Conservation (phyloP, 2,113 vertebrate species). For the Oreocharis arfaki region DNA sequence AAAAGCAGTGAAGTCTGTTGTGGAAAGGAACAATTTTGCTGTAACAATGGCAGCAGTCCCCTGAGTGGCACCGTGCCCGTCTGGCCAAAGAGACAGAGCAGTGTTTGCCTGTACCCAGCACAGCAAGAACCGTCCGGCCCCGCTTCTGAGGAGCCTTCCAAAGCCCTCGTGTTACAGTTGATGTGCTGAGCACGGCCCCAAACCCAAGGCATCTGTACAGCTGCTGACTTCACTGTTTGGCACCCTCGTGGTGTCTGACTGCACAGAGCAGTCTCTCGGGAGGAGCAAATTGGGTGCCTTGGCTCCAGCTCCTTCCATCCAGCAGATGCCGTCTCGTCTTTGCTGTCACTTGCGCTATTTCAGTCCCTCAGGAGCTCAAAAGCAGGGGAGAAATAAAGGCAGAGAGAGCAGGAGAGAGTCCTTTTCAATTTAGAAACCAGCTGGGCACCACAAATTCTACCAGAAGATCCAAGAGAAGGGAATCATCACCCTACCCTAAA, state of each 20-base stretch:
- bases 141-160: not conserved
- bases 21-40: not conserved
- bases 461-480: not conserved
- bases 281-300: not conserved
- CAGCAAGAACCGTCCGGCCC: accelerated
- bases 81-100: not conserved
- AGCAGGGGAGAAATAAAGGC: not conserved
- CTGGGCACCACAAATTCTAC: not conserved
- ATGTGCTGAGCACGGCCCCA: not conserved
- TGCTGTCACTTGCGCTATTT: not conserved
- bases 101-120: not conserved
- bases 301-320: not conserved
- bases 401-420: not conserved
- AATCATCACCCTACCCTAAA: not conserved
- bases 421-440: not conserved
- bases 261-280: not conserved
- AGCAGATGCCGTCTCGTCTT: not conserved
- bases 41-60: not conserved
- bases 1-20: not conserved
- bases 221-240: not conserved
- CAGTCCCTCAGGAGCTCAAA: not conserved
- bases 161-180: not conserved
- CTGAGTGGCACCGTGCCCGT: not conserved
- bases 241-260: not conserved
- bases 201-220: not conserved